These are phyloP conservation scores for Rana temporaria DNA, from an alignment of 2,113 vertebrate species.

Conservation along the genomic window DNA sequence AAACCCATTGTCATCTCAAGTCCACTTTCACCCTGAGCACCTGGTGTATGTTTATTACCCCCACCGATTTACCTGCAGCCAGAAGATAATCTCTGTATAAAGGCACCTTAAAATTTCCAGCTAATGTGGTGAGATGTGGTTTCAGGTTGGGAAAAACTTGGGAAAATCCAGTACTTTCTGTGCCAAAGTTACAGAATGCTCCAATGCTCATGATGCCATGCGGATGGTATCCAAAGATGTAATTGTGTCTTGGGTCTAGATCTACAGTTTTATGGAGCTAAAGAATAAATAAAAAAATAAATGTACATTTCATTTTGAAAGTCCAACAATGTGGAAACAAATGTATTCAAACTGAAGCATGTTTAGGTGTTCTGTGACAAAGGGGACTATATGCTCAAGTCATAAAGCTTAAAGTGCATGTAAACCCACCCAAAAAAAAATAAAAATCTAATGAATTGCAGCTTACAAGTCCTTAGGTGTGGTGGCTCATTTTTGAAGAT, in stretches of 20 bases:
- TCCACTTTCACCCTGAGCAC: background rate
- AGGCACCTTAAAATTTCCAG: slow-evolving; percentile 66
- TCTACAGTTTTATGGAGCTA: slow-evolving; percentile 35
- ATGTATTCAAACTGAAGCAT: no score
- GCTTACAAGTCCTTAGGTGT: no score
- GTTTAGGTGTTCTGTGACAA: no score
- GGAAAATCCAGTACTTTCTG: slow-evolving; percentile 65
- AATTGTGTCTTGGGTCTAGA: background rate
- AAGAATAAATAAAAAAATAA: slow-evolving; percentile 13
- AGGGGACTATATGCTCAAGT: no score
- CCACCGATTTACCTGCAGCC: slow-evolving; percentile 63
- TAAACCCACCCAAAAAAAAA: no score
- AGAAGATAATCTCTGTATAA: slow-evolving; percentile 65
- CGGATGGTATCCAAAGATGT: slow-evolving; percentile 14
- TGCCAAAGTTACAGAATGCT: slow-evolving; percentile 65
- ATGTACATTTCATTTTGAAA: background rate
- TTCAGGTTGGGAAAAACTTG: slow-evolving; percentile 62
- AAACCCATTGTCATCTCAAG: no score
- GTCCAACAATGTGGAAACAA: no score
- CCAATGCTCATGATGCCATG: slow-evolving; percentile 57
- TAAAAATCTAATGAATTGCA: no score
- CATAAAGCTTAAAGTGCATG: no score
- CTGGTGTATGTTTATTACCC: no score
- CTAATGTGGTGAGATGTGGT: slow-evolving; percentile 63
- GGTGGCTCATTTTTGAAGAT: no score